Evolutionary conservation across 2,113 vertebrate species (phyloP).

Genomic region (Psephotus haematonotus): DNA sequence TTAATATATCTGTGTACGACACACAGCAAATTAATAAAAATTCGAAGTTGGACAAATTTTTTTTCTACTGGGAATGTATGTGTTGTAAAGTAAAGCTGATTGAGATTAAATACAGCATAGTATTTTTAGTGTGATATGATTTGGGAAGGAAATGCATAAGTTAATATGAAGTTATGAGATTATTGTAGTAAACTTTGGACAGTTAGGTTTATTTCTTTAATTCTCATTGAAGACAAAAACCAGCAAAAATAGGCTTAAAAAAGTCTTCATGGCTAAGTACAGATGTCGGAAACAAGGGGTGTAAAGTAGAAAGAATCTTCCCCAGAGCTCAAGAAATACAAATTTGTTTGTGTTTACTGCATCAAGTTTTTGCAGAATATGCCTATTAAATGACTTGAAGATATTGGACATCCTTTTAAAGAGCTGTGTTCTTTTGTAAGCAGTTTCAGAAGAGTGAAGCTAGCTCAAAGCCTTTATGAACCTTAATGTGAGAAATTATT

Average conservation of each 20-base stretch:
- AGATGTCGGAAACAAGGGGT: neutral
- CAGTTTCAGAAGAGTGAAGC: neutral
- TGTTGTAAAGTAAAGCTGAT: neutral
- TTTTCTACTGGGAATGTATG: neutral
- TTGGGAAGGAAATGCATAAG: neutral
- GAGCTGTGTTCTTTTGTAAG: neutral
- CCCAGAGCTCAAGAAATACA: neutral
- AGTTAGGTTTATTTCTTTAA: neutral
- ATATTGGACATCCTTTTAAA: neutral
- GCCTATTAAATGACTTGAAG: neutral
- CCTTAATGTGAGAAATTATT: neutral
- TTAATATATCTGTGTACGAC: slow-evolving; percentile 3
- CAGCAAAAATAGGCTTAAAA: neutral
- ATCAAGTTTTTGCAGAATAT: neutral
- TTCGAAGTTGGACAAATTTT: neutral
- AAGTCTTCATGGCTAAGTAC: neutral
- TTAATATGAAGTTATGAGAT: neutral
- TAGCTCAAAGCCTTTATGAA: neutral
- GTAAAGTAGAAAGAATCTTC: neutral
- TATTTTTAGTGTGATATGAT: neutral
- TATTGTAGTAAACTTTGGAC: neutral
- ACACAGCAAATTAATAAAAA: slow-evolving; percentile 35
- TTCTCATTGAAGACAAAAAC: neutral
- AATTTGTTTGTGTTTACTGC: neutral
- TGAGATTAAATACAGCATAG: neutral